Evolutionary conservation across 2,797 vertebrate genomes (phyloP).

Genomic region (Xiphophorus birchmanni): DNA sequence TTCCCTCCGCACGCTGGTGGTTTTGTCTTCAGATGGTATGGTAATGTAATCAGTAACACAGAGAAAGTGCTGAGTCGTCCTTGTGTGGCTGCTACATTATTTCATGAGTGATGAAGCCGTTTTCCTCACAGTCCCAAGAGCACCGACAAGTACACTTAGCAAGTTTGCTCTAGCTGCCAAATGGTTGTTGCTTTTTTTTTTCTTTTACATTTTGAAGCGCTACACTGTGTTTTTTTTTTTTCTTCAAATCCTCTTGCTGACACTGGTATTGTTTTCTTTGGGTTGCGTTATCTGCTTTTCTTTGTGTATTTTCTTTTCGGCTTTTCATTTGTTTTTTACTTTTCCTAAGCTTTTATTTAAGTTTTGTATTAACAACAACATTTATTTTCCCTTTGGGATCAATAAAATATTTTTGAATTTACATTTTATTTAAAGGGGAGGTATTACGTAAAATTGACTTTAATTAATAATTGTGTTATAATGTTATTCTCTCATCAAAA

Average conservation of each 20-base stretch:
- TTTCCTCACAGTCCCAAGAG: constrained; percentile 42
- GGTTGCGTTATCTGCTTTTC: constrained; percentile 25
- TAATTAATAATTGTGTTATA: too few relatives aligned
- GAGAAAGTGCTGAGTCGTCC: constrained; percentile 63
- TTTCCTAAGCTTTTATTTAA: too few relatives aligned
- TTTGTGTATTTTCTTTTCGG: constrained; percentile 16
- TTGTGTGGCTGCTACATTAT: constrained; percentile 16
- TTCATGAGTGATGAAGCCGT: constrained; percentile 56
- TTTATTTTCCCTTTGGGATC: too few relatives aligned
- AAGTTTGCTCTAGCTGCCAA: constrained; percentile 41
- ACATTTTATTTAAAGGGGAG: too few relatives aligned
- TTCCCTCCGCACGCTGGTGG: constrained; percentile 14
- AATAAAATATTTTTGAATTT: too few relatives aligned
- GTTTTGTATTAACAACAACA: too few relatives aligned
- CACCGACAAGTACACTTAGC: constrained; percentile 51
- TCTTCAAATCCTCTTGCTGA: constrained; percentile 10
- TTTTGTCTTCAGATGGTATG: constrained; percentile 63
- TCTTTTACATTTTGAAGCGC: constrained; percentile 8
- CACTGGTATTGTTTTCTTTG: constrained; percentile 20
- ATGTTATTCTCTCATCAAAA: too few relatives aligned
- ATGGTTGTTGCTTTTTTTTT: constrained; percentile 16
- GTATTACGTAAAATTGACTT: too few relatives aligned
- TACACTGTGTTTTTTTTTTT: background rate
- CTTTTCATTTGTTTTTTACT: background rate
- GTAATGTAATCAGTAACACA: constrained; percentile 65